phyloP scores from a whole-genome alignment of 1,140 invertebrate genomes.

The Drosophila ogumai region DNA sequence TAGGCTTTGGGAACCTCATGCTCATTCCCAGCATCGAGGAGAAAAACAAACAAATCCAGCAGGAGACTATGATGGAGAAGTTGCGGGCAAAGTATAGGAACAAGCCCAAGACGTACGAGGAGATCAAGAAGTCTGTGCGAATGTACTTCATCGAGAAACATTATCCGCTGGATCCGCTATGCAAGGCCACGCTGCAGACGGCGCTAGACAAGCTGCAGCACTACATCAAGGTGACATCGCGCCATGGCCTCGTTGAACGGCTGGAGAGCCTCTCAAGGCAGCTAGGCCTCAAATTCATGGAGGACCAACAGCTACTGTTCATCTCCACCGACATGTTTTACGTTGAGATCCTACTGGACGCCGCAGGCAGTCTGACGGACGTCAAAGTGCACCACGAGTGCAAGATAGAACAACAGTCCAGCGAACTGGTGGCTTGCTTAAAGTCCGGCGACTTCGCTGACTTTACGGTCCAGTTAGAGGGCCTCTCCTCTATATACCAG shows the following conservation, averaged over 20 bases:
- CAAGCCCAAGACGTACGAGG: conserved; percentile 91
- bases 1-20: conserved; percentile 45
- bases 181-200: conserved; percentile 93
- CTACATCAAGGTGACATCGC: conserved; percentile 95
- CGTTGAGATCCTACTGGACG: conserved; percentile 94
- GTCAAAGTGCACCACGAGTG: conserved; percentile 89
- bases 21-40: conserved; percentile 62
- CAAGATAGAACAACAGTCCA: conserved; percentile 86
- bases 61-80: conserved; percentile 72
- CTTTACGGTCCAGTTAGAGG: conserved; percentile 96
- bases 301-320: conserved; percentile 87
- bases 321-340: conserved; percentile 99
- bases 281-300: conserved; percentile 87
- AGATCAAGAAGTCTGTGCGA: conserved; percentile 93
- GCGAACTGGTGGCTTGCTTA: conserved; percentile 92
- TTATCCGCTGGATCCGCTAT: conserved; percentile 94
- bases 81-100: conserved; percentile 61
- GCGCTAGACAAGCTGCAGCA: conserved; percentile 96
- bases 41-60: conserved; percentile 70
- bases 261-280: conserved; percentile 95
- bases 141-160: conserved; percentile 92
- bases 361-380: conserved; percentile 93
- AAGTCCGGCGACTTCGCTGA: conserved; percentile 94
- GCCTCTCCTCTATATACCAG: conserved; percentile 96
- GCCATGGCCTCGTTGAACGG: conserved; percentile 96